Percentiles rank a stretch among this genome's conserved stretches.
Conservation (phyloP, 2,797 vertebrate species). For the Lutjanus campechanus region DNA sequence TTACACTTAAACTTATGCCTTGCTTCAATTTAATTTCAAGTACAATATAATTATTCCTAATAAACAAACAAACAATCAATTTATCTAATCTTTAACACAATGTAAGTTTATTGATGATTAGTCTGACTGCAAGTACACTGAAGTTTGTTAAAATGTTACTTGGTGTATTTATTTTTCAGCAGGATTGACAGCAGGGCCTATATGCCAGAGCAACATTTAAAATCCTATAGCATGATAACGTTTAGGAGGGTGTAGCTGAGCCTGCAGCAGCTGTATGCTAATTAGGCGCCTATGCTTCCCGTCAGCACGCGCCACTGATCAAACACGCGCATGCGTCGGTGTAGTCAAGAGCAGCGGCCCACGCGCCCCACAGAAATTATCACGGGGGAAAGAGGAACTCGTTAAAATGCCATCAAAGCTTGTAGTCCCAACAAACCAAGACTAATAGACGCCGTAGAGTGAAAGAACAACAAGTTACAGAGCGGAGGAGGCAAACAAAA, state of each 20-base stretch:
- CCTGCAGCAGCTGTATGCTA: constrained; percentile 95
- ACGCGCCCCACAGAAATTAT: constrained; percentile 73
- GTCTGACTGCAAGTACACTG: too few species aligned
- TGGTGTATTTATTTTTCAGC: too few species aligned
- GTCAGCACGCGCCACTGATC: constrained; percentile 93
- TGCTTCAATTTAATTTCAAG: too few species aligned
- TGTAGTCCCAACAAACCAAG: constrained; percentile 69
- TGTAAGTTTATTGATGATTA: too few species aligned
- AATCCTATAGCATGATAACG: constrained; percentile 33
- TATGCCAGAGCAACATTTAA: neutral
- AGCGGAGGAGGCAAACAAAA: constrained; percentile 7
- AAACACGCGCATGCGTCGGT: constrained; percentile 87
- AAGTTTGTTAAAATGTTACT: too few species aligned
- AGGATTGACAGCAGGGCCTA: neutral
- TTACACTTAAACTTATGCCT: too few species aligned
- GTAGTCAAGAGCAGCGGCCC: constrained; percentile 54
- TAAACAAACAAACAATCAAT: too few species aligned
- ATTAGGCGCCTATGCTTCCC: constrained; percentile 87
- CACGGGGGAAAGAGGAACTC: constrained; percentile 82
- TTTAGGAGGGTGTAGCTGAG: constrained; percentile 43
- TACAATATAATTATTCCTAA: too few species aligned
- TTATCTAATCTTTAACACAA: too few species aligned
- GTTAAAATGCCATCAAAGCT: constrained; percentile 87
- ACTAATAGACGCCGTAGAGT: constrained; percentile 52
- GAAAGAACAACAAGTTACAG: constrained; percentile 45